Percentiles rank a stretch among this genome's conserved stretches.
phyloP scores from a whole-genome alignment of 2,797 vertebrate genomes.

The Cheirogaleus major region DNA sequence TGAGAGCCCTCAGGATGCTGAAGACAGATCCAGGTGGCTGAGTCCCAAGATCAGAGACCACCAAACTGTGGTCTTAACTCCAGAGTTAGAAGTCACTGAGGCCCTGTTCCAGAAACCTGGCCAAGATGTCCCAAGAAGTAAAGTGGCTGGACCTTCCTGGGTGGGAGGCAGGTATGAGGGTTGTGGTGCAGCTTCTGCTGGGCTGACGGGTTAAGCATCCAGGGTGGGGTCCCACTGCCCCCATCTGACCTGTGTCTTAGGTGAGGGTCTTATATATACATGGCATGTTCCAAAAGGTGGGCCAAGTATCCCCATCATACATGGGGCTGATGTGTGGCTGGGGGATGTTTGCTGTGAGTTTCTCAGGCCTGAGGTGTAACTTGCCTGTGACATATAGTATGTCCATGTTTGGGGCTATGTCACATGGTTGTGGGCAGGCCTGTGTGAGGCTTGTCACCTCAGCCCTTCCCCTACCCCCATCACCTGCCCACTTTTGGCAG shows the following conservation, averaged over 20 bases:
- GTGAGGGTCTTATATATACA: background rate
- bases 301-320: too few species aligned
- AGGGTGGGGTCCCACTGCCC: background rate
- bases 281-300: background rate
- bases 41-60: background rate
- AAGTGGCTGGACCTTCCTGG: background rate
- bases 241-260: background rate
- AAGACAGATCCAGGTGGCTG: background rate
- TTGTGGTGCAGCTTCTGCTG: background rate
- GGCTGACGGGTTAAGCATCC: background rate
- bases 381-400: background rate
- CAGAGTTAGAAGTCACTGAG: background rate
- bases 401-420: background rate
- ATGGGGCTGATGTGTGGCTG: background rate
- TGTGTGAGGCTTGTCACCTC: background rate
- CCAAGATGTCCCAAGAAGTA: background rate
- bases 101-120: background rate
- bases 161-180: background rate
- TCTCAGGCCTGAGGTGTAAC: background rate
- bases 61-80: background rate
- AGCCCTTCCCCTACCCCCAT: background rate
- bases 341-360: background rate
- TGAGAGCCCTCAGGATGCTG: background rate
- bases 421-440: background rate
- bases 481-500: background rate